These are phyloP conservation scores for Parazoanthus atlanticus DNA, from an alignment of 92 coral and sea anemone species.

Conservation along the genomic window DNA sequence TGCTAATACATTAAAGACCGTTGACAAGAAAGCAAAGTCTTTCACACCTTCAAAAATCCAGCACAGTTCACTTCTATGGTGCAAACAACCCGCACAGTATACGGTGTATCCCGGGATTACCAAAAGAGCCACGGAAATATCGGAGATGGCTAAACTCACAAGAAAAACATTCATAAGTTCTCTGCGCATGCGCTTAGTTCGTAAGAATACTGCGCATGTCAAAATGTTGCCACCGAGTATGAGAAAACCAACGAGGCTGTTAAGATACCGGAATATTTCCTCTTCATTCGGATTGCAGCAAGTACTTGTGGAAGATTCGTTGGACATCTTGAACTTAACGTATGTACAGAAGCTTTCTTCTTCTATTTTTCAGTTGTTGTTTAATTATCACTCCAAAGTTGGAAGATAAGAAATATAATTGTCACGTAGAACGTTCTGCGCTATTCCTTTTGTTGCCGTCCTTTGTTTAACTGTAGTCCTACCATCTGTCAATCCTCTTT, in stretches of 20 bases:
- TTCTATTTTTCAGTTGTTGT: too few relatives aligned
- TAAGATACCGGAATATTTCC: neutral
- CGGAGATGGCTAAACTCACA: conserved; percentile 24
- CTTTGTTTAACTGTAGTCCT: too few relatives aligned
- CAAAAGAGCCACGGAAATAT: conserved; percentile 1
- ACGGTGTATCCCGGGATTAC: conserved; percentile 8
- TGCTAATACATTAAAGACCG: conserved; percentile 17
- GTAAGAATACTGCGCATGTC: conserved; percentile 22
- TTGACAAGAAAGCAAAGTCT: conserved; percentile 25
- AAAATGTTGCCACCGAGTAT: conserved; percentile 1
- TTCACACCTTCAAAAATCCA: conserved; percentile 7
- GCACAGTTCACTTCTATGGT: neutral
- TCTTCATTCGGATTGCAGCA: neutral
- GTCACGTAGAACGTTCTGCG: too few relatives aligned
- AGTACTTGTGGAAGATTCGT: neutral
- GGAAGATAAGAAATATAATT: too few relatives aligned
- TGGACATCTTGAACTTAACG: neutral
- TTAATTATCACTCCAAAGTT: neutral
- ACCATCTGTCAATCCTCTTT: too few relatives aligned
- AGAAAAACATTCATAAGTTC: conserved; percentile 18
- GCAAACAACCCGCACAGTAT: neutral
- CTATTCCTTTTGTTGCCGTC: too few relatives aligned
- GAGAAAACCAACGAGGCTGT: neutral
- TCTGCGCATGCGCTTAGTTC: conserved; percentile 3
- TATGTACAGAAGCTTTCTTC: neutral